Evolutionary conservation across 2,113 vertebrate genomes (phyloP).

Genomic region (Alouatta palliata): DNA sequence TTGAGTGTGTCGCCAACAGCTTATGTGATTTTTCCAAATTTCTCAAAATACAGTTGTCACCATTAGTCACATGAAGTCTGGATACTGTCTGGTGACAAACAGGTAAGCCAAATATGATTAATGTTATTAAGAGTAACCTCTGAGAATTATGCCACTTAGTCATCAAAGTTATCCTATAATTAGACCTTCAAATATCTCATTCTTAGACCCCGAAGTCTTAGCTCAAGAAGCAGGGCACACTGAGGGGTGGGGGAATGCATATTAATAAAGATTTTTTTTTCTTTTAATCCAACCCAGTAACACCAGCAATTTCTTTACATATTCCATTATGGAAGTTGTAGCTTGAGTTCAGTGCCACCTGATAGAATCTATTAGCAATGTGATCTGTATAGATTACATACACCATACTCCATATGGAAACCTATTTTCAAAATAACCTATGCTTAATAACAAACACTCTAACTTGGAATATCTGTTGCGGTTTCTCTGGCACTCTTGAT

Average conservation of each 20-base stretch:
- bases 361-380: slow-evolving; percentile 78
- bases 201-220: slow-evolving; percentile 4
- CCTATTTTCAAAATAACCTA: slow-evolving; percentile 78
- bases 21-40: slow-evolving; percentile 27
- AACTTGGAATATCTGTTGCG: slow-evolving; percentile 56
- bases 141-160: slow-evolving; percentile 28
- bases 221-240: neutral
- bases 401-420: slow-evolving; percentile 79
- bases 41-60: neutral
- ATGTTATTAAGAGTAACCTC: neutral
- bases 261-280: slow-evolving; percentile 62
- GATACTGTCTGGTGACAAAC: neutral
- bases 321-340: slow-evolving; percentile 68
- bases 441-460: slow-evolving; percentile 75
- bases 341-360: slow-evolving; percentile 74
- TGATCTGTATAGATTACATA: slow-evolving; percentile 81
- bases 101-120: slow-evolving; percentile 6
- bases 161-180: slow-evolving; percentile 27
- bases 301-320: slow-evolving; percentile 72
- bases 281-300: slow-evolving; percentile 60
- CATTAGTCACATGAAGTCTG: slow-evolving; percentile 5
- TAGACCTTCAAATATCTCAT: neutral
- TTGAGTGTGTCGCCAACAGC: neutral
- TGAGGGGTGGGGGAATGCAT: neutral
- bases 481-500: slow-evolving; percentile 52